A percentile compares a stretch with the other conserved stretches of the same genome.
Conservation (phyloP, 2,888 invertebrate species). For the Apeira syringaria region DNA sequence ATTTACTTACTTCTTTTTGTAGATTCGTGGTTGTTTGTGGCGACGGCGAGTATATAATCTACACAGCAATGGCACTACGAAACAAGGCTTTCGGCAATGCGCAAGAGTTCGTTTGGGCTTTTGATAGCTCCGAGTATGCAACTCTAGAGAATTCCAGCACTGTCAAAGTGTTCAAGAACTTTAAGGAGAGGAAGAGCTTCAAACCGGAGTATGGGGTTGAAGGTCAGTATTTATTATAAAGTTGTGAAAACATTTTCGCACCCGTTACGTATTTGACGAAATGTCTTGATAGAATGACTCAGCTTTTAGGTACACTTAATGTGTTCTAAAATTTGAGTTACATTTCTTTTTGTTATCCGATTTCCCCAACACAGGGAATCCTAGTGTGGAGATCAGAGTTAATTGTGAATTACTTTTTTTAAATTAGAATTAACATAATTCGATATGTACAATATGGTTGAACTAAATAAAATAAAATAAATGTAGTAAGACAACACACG, state of each 20-base stretch:
- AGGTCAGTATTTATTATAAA: constrained; percentile 84
- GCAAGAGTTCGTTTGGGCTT: constrained; percentile 99
- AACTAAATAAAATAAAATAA: neutral
- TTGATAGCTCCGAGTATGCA: constrained; percentile 96
- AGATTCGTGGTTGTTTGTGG: constrained; percentile 96
- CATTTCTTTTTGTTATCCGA: too few species aligned
- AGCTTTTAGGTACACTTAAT: too few species aligned
- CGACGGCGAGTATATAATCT: constrained; percentile 99
- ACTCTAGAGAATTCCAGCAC: constrained; percentile 95
- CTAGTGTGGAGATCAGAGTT: too few species aligned
- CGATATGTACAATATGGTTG: too few species aligned
- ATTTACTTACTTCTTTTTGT: neutral
- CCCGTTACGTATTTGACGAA: too few species aligned
- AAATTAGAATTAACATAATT: too few species aligned
- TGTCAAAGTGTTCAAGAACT: constrained; percentile 98
- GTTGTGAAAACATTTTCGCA: too few species aligned
- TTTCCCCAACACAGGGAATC: too few species aligned
- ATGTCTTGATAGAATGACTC: too few species aligned
- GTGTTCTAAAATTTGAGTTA: too few species aligned
- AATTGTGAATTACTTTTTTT: too few species aligned
- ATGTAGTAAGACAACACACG: neutral
- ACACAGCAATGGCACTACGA: constrained; percentile 99
- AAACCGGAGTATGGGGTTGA: constrained; percentile 99
- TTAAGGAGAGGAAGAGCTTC: constrained; percentile 97
- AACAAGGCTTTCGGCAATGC: constrained; percentile 99